Conservation (phyloP, 2,888 invertebrate species). For the Thyatira batis region DNA sequence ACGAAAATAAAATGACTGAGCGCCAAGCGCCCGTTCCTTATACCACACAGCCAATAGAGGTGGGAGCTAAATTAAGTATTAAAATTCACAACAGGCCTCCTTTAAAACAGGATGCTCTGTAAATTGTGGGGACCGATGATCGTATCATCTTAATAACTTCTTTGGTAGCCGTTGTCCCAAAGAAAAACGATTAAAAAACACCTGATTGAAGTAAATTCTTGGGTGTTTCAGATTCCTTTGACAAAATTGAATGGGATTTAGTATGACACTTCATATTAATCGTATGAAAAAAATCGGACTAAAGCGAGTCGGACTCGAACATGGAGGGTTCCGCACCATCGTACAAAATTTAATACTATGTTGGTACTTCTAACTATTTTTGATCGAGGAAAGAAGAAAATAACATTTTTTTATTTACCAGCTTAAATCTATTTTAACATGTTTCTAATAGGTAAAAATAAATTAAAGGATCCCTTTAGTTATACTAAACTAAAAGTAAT, state of each 20-base stretch:
- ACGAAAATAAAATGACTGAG: too few species aligned
- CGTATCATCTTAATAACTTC: slow-evolving; percentile 72
- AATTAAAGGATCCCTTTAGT: neutral
- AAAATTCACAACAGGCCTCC: slow-evolving; percentile 61
- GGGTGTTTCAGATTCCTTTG: neutral
- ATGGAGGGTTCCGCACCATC: too few species aligned
- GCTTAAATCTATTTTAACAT: too few species aligned
- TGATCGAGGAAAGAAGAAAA: too few species aligned
- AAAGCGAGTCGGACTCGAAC: too few species aligned
- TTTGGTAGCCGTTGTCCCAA: slow-evolving; percentile 52
- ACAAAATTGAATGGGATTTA: neutral
- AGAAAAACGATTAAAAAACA: slow-evolving; percentile 33
- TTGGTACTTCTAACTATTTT: too few species aligned
- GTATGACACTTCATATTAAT: neutral
- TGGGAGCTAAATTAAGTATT: slow-evolving; percentile 61
- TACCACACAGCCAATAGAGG: slow-evolving; percentile 27
- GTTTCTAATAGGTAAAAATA: neutral
- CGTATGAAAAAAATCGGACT: neutral
- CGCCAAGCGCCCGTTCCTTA: slow-evolving; percentile 21
- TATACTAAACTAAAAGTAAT: too few species aligned
- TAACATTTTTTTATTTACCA: too few species aligned
- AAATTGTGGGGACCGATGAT: slow-evolving; percentile 60
- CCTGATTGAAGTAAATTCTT: slow-evolving; percentile 5
- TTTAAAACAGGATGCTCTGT: slow-evolving; percentile 53
- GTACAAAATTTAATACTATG: too few species aligned